Base-by-base conservation (phyloP, 2,113 vertebrate species). In the Misgurnus anguillicaudatus region DNA sequence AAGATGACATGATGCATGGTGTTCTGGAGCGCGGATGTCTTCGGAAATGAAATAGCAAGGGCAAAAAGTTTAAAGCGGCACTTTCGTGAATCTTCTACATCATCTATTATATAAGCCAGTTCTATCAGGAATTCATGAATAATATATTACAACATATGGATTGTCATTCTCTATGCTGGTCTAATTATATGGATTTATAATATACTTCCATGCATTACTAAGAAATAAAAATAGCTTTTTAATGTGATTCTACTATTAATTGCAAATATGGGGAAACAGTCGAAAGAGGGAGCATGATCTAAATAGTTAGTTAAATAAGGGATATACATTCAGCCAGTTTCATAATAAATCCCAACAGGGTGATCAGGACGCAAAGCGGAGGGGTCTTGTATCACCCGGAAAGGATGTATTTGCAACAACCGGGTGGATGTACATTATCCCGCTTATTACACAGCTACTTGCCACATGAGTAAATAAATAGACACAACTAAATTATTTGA, bases 151-250 rank as follows among this genome's bases (percentile, higher is more conserved):
- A 57, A 80, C 85, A 86, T 86, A 88, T 85, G 86, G 85, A 41
- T 77, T 60, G 16, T 78, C 78, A 77, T 76, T 79, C 70, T 66
- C 55, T 39, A 41, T 67, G 65, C 51, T 60, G 21, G 47, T 84
- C 75, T 86, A 83, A 87, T 89, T 87, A 86, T 77, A 68, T 80
- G 62, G 80, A 84, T 85, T 83, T 85, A 31, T 82, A 83, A 86
- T 78, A 84, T 85, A 87, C 85, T 88, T 88, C 70, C 84, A 74
- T 87, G 68, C 87, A 87, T 89, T 86, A 87, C 84, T 87, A 78
- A 86, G 83, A 73, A 82, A 81, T 51, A 66, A 6, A 0, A 45
- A 71, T 19, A 2, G 57, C 61, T 31, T 16, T 63, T 42, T 61
- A 38, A 45, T 74, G n/a, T 58, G 53, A 58, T 58, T 53, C 38